Base-by-base conservation (phyloP, 2,113 vertebrate genomes). In the Elgaria multicarinata region DNA sequence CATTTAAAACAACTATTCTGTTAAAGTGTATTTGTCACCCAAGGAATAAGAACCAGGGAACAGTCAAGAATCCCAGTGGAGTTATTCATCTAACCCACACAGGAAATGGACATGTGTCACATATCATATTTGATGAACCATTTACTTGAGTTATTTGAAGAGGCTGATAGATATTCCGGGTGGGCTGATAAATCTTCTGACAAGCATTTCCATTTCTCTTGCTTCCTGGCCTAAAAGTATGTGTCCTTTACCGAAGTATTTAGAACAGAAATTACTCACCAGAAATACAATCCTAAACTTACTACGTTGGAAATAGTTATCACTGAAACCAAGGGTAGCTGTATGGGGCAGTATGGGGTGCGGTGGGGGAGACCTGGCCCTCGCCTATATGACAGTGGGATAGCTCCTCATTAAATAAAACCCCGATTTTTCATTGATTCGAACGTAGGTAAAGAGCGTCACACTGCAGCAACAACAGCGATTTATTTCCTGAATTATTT, bases 101-200 rank as follows among this genome's bases (percentile, higher is more conserved):
- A 87, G 72, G 55, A 86, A 71, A 94, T 46, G 26, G 83, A 44
- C 88, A 76, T 91, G 78, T 91, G 20, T 28, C 71, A 93, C 58
- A 53, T 69, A 74, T 79, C 44, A 67, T 13, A 67, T 33, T 87
- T 69, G 75, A 87, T 79, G 62, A 87, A 62, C 28, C 62, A 28
- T 66, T 72, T 72, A 55, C 46, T 36, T 46, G 42, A 72, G 46
- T 85, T 53, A 85, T 85, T 26, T 58, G 69, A 46, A 67, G 74
- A 46, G 58, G 67, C 44, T 85, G 8, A 78, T 6, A 87, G 20
- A 36, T 67, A 78, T 28, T 77, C 58, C 5, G 28, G 22, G 39
- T 77, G 53, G 26, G 55, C 53, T 42, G 72, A 33, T 76, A 86
- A 85, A 86, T 66, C 66, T 87, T 44, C 72, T 64, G 28, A 42